Percentiles rank a stretch among this genome's conserved stretches.
These are phyloP conservation scores for Girardia tigrina DNA, from an alignment of 2,888 invertebrate genomes.

Conservation along the genomic window DNA sequence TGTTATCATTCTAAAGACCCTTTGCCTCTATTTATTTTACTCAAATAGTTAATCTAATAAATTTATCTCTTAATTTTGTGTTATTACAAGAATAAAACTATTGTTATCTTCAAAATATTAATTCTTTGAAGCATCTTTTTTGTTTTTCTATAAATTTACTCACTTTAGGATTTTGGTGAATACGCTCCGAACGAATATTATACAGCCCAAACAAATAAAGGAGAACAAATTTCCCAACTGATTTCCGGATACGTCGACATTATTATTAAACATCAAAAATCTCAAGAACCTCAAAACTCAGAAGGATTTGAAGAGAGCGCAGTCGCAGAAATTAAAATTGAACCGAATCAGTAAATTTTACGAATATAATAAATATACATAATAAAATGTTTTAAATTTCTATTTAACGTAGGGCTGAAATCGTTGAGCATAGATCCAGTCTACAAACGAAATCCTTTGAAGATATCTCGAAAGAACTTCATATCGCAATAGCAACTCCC, in stretches of 20 bases:
- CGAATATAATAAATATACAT: too few species aligned
- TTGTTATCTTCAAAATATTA: too few species aligned
- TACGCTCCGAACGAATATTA: slow-evolving; percentile 80
- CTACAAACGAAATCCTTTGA: not conserved
- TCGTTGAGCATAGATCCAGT: slow-evolving; percentile 19
- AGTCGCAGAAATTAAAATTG: not conserved
- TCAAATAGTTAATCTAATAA: too few species aligned
- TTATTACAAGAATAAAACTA: too few species aligned
- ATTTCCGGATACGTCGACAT: slow-evolving; percentile 99
- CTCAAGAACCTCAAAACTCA: slow-evolving; percentile 73
- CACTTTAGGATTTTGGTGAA: slow-evolving; percentile 90
- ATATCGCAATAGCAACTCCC: not conserved
- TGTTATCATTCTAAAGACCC: too few species aligned
- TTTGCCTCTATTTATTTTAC: too few species aligned
- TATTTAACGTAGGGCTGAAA: not conserved
- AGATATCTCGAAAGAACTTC: slow-evolving; percentile 1
- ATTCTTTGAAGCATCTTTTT: too few species aligned
- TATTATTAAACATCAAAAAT: slow-evolving; percentile 84
- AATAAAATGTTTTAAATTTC: not conserved
- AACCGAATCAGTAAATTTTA: not conserved
- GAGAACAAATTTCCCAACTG: slow-evolving; percentile 90
- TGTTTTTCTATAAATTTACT: too few species aligned
- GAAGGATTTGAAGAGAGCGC: not conserved
- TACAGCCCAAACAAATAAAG: slow-evolving; percentile 96
- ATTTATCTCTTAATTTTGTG: too few species aligned